Conservation (phyloP, 2,888 invertebrate species). For the Lacanobia wlatinum region DNA sequence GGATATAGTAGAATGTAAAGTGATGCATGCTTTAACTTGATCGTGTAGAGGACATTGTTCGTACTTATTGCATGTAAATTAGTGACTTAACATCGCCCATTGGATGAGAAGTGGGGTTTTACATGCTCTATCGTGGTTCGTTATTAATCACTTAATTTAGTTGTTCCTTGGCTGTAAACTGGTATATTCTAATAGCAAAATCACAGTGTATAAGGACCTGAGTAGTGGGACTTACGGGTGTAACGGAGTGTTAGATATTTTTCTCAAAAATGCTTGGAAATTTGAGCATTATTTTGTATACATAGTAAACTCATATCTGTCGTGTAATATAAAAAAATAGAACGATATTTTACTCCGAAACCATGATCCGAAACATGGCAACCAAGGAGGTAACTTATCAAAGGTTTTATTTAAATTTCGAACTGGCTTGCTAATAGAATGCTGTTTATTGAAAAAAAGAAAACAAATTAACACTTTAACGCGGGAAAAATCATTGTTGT, state of each 20-base stretch:
- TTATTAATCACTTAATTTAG: constrained; percentile 1
- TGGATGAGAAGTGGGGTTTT: constrained; percentile 7
- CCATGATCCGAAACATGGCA: too few relatives aligned
- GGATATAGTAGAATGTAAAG: constrained; percentile 5
- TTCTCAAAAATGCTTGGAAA: too few relatives aligned
- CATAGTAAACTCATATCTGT: too few relatives aligned
- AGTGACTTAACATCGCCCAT: constrained; percentile 18
- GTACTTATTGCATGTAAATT: constrained; percentile 34
- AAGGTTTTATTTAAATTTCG: too few relatives aligned
- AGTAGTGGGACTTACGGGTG: background rate
- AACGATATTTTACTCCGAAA: too few relatives aligned
- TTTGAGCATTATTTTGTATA: too few relatives aligned
- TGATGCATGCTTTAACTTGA: background rate
- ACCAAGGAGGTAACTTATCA: too few relatives aligned
- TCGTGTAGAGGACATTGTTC: constrained; percentile 7
- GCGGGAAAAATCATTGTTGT: too few relatives aligned
- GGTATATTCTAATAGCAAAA: background rate
- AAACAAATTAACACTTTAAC: too few relatives aligned
- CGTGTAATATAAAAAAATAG: too few relatives aligned
- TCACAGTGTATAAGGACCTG: background rate
- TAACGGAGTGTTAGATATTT: background rate
- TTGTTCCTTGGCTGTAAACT: background rate
- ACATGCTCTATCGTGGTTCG: background rate
- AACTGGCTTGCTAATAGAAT: too few relatives aligned
- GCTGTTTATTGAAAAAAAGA: too few relatives aligned